phyloP scores from a whole-genome alignment of 2,888 invertebrate species.

The Callyntrura guangdongensis region DNA sequence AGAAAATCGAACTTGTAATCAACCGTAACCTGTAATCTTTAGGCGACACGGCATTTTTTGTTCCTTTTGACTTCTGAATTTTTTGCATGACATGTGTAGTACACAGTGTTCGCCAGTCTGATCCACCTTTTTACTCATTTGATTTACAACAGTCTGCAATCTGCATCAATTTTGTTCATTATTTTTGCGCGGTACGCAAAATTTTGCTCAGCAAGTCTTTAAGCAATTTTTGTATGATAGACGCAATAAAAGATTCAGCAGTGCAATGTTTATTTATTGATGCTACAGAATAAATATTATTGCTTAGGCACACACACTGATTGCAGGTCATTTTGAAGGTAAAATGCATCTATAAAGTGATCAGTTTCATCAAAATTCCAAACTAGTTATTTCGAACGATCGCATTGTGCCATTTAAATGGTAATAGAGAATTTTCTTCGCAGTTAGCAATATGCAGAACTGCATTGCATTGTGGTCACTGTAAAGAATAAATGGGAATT shows the following conservation, averaged over 20 bases:
- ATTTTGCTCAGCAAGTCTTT: background rate
- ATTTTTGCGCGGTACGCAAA: slow-evolving; percentile 24
- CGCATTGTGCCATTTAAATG: background rate
- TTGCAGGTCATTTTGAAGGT: slow-evolving; percentile 51
- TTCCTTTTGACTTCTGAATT: slow-evolving; percentile 1
- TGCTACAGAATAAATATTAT: background rate
- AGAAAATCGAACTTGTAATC: slow-evolving; percentile 71
- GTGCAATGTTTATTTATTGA: slow-evolving; percentile 27
- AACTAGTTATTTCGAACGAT: slow-evolving; percentile 50
- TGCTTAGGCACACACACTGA: slow-evolving; percentile 25
- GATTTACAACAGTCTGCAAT: background rate
- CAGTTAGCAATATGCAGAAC: slow-evolving; percentile 1
- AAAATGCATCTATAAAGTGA: slow-evolving; percentile 40
- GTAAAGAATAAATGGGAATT: no score
- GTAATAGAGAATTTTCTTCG: slow-evolving; percentile 1
- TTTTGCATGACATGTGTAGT: slow-evolving; percentile 31
- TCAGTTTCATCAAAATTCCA: slow-evolving; percentile 51
- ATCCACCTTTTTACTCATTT: slow-evolving; percentile 21
- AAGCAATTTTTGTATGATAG: background rate
- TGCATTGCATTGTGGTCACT: background rate
- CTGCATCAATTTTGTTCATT: slow-evolving; percentile 4
- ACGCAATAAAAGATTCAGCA: background rate
- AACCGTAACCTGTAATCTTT: slow-evolving; percentile 72
- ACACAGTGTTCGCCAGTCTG: background rate
- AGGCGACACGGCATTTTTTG: slow-evolving; percentile 71